phyloP scores from a whole-genome alignment of 2,797 vertebrate genomes.

The Acanthurus leucopareius region DNA sequence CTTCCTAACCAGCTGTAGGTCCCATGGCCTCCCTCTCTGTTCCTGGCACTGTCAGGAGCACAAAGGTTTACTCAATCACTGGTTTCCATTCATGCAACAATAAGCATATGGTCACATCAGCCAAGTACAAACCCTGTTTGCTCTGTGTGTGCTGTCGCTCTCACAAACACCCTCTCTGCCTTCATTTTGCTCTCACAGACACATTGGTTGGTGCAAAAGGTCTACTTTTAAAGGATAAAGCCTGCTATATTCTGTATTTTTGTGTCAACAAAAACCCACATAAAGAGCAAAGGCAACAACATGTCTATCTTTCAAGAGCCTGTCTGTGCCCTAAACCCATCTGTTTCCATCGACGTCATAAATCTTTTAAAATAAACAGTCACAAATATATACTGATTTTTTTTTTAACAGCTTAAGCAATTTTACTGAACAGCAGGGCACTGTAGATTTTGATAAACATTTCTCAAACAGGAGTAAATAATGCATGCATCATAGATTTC shows the following conservation, averaged over 20 bases:
- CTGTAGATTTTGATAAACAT: background rate
- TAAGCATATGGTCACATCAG: constrained; percentile 51
- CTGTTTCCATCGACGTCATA: background rate
- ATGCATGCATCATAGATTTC: background rate
- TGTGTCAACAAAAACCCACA: background rate
- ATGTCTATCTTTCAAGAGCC: background rate
- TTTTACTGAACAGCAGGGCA: background rate
- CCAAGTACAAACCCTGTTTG: constrained; percentile 37
- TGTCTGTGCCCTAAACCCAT: background rate
- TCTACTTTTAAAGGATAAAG: constrained; percentile 8
- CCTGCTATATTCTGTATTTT: background rate
- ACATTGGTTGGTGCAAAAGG: background rate
- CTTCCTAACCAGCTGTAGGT: constrained; percentile 71
- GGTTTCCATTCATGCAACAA: constrained; percentile 58
- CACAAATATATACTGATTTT: background rate
- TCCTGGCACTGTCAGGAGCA: constrained; percentile 57
- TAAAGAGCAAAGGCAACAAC: constrained; percentile 1
- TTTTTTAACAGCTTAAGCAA: background rate
- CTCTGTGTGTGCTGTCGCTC: constrained; percentile 24
- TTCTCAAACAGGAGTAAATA: background rate
- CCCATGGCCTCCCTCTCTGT: constrained; percentile 53
- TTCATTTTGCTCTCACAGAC: constrained; percentile 13
- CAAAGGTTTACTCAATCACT: constrained; percentile 68
- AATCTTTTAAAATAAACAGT: background rate
- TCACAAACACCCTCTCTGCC: constrained; percentile 8